Evolutionary conservation across 2,797 vertebrate species (phyloP), one percentile per base, ranked within the genome.

Genomic region (Eospalax fontanierii): DNA sequence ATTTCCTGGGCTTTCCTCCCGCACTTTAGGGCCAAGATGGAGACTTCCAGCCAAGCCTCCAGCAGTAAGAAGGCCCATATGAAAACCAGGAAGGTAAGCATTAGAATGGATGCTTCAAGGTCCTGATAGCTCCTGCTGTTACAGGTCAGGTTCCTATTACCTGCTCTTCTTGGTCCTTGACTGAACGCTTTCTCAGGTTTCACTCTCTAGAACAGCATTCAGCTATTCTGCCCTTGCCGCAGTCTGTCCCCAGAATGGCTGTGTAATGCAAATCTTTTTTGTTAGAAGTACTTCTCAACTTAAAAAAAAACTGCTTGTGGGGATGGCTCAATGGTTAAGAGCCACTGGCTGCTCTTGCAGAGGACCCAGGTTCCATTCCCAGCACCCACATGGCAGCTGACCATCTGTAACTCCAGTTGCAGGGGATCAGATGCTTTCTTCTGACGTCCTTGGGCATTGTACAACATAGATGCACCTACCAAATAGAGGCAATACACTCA

Each of bases 71-170:
- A 97, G 84, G 59, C 75, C 26, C 54, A 16, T 30, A 0, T 65
- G 84, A 86, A 93, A 75, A 79, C 59, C 78, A 89, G 65, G n/a
- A 96, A 28, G 95, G 97, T 97, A 91, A 97, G 97, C 46, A 57
- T 89, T 33, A 24, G 68, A 80, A 30, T 24, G 43, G 57, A 78
- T 21, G 21, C 40, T 43, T 22, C 8, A 0, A 57, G 38, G 79
- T 33, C 79, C 28, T 87, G 65, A 43, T 22, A 18, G 2, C 33
- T 50, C 35, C 50, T 68, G n/a, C 76, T 22, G 65, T 74, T 70
- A 73, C 50, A 33, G 79, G 93, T 74, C 19, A 3, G 61, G 28
- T 84, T 96, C 61, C 66, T 74, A 28, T 94, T 70, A 86, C 82
- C 78, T 50, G 46, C 78, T 76, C 54, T 7, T 71, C 79, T 85